Evolutionary conservation across 2,113 vertebrate species (phyloP).

Genomic region (Protomyctophum bolini): DNA sequence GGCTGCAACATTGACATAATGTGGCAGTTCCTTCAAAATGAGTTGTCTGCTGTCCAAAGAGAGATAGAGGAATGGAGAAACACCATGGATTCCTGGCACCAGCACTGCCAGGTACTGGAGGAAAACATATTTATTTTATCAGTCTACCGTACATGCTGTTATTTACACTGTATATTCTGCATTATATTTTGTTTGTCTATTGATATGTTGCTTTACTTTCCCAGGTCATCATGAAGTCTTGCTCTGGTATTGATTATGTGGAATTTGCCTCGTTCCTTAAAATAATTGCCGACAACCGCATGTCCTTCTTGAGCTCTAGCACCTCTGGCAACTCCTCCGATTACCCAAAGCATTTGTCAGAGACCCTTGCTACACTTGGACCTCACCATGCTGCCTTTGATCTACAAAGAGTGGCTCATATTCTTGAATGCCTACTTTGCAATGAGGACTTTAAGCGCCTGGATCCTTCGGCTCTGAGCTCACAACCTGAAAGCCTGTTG

Average conservation of each 20-base stretch:
- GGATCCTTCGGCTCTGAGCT: slow-evolving; percentile 69
- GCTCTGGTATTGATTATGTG: slow-evolving; percentile 90
- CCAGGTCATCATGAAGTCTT: slow-evolving; percentile 94
- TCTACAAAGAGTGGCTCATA: slow-evolving; percentile 81
- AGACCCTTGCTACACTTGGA: slow-evolving; percentile 72
- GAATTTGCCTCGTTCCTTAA: slow-evolving; percentile 94
- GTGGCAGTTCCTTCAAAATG: slow-evolving; percentile 93
- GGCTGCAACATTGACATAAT: slow-evolving; percentile 91
- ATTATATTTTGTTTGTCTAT: not conserved
- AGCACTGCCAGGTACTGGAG: slow-evolving; percentile 90
- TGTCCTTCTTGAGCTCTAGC: slow-evolving; percentile 78
- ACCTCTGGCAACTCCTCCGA: slow-evolving; percentile 58
- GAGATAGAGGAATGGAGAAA: slow-evolving; percentile 89
- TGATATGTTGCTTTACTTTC: not conserved
- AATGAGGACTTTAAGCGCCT: slow-evolving; percentile 89
- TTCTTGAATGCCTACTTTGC: slow-evolving; percentile 83
- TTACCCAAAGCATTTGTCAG: slow-evolving; percentile 55
- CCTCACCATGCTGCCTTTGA: slow-evolving; percentile 90
- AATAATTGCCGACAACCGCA: slow-evolving; percentile 85
- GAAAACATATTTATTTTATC: not conserved
- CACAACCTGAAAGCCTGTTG: slow-evolving; percentile 79
- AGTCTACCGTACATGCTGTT: not conserved
- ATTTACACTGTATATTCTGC: not conserved
- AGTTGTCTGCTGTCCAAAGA: slow-evolving; percentile 86
- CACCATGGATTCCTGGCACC: slow-evolving; percentile 89